Evolutionary conservation across 2,113 vertebrate species (phyloP).

Genomic region (Chlamydotis undulata): DNA sequence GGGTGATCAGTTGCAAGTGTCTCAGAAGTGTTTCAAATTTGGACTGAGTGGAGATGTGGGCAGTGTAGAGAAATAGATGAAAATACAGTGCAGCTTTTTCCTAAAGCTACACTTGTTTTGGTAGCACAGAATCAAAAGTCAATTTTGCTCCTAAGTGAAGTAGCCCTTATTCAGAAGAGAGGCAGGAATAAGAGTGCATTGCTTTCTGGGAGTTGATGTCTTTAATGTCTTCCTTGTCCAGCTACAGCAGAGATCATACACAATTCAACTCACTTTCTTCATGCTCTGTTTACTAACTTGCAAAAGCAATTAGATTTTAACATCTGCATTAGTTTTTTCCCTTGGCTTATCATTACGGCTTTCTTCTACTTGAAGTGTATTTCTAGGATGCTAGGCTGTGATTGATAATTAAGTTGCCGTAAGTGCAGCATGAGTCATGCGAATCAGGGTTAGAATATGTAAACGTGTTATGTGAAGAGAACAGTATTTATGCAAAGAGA

Average conservation of each 20-base stretch:
- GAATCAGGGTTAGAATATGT: neutral
- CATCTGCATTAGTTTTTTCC: neutral
- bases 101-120: neutral
- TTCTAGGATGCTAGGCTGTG: conserved; percentile 7
- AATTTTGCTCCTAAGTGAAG: neutral
- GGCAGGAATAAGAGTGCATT: neutral
- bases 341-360: neutral
- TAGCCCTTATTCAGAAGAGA: neutral
- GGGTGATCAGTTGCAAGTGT: neutral
- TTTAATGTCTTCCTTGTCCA: neutral
- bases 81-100: neutral
- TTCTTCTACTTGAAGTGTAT: neutral
- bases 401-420: neutral
- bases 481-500: neutral
- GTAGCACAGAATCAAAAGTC: neutral
- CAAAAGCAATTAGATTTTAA: neutral
- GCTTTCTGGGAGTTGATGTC: neutral
- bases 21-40: neutral
- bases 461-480: neutral
- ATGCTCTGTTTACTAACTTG: neutral
- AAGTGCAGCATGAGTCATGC: neutral
- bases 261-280: neutral
- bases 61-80: neutral
- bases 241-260: neutral
- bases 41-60: neutral